Base-by-base conservation (phyloP, 1,140 invertebrate species). In the Thrips palmi region DNA sequence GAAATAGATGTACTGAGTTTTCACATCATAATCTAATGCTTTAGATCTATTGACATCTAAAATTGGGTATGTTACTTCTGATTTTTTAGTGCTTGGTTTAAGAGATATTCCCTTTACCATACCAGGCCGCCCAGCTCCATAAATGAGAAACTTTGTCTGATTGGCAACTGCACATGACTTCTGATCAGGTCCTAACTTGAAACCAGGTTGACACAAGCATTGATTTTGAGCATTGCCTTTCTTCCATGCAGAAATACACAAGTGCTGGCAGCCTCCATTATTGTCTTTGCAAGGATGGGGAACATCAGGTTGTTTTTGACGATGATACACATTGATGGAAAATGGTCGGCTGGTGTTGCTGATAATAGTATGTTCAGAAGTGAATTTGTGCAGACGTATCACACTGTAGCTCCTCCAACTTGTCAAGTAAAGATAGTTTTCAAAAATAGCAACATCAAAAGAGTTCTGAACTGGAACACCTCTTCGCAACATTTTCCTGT, bases 221-320 rank as follows among this genome's bases (percentile, higher is more conserved):
- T 67, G 68, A 39, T 62, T 65, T 31, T 65, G 54, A 38, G 63
- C 53, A 48, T 58, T 48, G 47, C 54, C 51, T n/a, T 61, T 58
- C 25, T 62, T 64, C 63, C 69, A 75, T 7, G 61, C 46, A 3
- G 71, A 62, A 32, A 70, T 61, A 57, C 82, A 86, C 32, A 79
- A 61, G 57, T 85, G 79, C 42, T 71, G 67, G 60, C 80, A 85
- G 31, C 70, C 70, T 47, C 74, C 76, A 51, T 77, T 76, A 39
- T 63, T 45, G 20, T 56, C 56, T 43, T 67, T 62, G 55, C 83
- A 87, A 24, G 77, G 78, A 62, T 84, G 78, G 10, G 63, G 51
- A 44, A 68, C 62, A 46, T 72, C 59, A 11, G 79, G 79, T 56
- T 84, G 80, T 33, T 70, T 59, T 52, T 77, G 75, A 36, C 70